Evolutionary conservation across 2,888 invertebrate genomes (phyloP), one percentile per base, ranked within the genome.

Genomic region (Himalopsyche anomala): DNA sequence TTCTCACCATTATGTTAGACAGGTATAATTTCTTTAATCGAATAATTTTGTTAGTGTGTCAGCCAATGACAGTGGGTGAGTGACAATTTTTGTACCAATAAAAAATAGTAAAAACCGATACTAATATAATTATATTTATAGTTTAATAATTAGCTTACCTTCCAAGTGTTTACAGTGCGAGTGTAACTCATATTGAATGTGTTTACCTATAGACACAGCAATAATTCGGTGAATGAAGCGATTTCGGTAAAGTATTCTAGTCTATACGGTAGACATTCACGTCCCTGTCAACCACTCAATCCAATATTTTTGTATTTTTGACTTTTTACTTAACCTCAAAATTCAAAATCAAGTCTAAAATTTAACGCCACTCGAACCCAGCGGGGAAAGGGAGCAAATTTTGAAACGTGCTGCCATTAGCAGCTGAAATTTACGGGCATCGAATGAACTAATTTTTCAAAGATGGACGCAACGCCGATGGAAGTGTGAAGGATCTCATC

Each of bases 391-490:
- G 15, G 28, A 15, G 40, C 80, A 28, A 5, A 28, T 28, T 38
- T 38, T 15, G 62, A 36, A 74, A 36, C 36, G 85, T 85, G 85
- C 85, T 85, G 85, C 85, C 83, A 80, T 83, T 38, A 42, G 45
- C 54, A 81, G 80, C 55, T 55, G 40, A 79, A 42, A 36, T 83
- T 83, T 56, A 83, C 82, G 83, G 80, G 45, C 54, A 80, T 82
- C 80, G 80, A 15, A 28, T 56, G 83, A 83, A 83, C 82, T 82
- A 85, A 54, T 81, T 55, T 83, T 69, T 69, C 81, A 84, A 85
- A 87, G 85, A 87, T 87, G 87, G 87, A 87, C 85, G 85, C 85
- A 56, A 38, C 82, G 62, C 80, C 69, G 42, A 54, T 74, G 54
- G 82, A 83, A 81, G 79, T 55, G 83, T 85, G 42, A 79, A 83